Evolutionary conservation across 2,888 invertebrate genomes (phyloP), one percentile per base, ranked within the genome.

Genomic region (Desoria tigrina): DNA sequence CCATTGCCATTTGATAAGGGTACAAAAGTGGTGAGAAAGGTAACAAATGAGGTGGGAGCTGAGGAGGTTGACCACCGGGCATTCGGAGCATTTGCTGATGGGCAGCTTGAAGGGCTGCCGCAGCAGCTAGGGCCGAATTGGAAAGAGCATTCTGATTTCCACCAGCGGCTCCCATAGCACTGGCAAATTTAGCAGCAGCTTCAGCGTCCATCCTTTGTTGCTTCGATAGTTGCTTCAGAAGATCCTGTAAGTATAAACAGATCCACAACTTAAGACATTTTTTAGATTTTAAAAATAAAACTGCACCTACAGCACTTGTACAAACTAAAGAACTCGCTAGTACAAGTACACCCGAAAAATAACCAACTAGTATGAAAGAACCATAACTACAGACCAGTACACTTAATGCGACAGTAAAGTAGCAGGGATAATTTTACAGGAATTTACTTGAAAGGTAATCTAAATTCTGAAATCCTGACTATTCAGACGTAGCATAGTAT

Each of bases 1-100:
- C 79, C 78, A 79, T 77, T 1, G 92, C 92, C 78, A 93, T 84
- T 82, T 93, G 92, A 83, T 93, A 93, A 3, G 92, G 91, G 82
- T 92, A 93, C 64, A 93, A 84, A 60, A 94, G 84, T 53, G 93
- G 93, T 37, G 88, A 89, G 82, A 93, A 92, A 78, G 91, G 91
- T 82, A 92, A 87, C 88, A 94, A 89, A 80, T 93, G 92, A 51
- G 92, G 90, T 53, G 92, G 90, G 79, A 81, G 84, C 76, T 77
- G 85, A 81, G 85, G 86, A 80, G 81, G 84, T 51, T 74, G 76
- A 81, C 77, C 86, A 37, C 72, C 74, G 57, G 77, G 77, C 82
- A 91, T 90, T 85, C 92, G 85, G 61, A 92, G 84, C 74, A 92
- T 82, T 81, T 92, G 92, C 77, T 92, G 91, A 76, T 77, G 77